These are phyloP conservation scores for Danionella cerebrum DNA, from an alignment of 2,113 vertebrate genomes.

Conservation along the genomic window DNA sequence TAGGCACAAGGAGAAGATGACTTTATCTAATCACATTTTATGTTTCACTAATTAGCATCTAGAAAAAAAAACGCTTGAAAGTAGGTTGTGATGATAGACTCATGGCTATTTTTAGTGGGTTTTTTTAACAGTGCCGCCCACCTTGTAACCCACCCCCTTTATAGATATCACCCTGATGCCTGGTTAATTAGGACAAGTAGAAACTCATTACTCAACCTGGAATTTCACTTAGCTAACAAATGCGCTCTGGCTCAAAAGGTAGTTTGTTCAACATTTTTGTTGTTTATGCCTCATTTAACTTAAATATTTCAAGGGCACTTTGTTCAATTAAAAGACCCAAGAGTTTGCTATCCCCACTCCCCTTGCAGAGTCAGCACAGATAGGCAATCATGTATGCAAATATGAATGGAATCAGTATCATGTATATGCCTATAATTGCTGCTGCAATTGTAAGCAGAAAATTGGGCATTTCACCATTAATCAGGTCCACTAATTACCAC, in stretches of 20 bases:
- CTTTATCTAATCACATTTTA: conserved; percentile 53
- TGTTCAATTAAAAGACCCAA: conserved; percentile 5
- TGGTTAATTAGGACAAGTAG: conserved; percentile 75
- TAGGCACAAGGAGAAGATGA: conserved; percentile 43
- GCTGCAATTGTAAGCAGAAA: conserved; percentile 91
- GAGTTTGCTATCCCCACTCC: neutral
- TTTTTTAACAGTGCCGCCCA: conserved; percentile 57
- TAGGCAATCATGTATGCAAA: neutral
- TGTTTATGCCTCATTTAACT: too few relatives aligned
- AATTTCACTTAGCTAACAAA: conserved; percentile 66
- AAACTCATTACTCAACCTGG: conserved; percentile 74
- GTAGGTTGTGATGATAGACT: conserved; percentile 68
- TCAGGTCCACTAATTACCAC: conserved; percentile 94
- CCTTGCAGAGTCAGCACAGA: neutral
- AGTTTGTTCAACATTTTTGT: too few relatives aligned
- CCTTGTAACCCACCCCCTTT: conserved; percentile 23
- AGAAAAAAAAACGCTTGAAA: conserved; percentile 73
- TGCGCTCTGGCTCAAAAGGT: conserved; percentile 52
- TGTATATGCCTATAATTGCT: conserved; percentile 59
- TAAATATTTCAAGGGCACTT: neutral
- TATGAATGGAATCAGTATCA: neutral
- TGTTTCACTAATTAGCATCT: conserved; percentile 68
- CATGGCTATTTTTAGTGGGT: conserved; percentile 68
- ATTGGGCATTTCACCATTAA: conserved; percentile 95
- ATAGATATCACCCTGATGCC: conserved; percentile 58